Evolutionary conservation across 2,888 invertebrate species (phyloP).

Genomic region (Tipula helvola): DNA sequence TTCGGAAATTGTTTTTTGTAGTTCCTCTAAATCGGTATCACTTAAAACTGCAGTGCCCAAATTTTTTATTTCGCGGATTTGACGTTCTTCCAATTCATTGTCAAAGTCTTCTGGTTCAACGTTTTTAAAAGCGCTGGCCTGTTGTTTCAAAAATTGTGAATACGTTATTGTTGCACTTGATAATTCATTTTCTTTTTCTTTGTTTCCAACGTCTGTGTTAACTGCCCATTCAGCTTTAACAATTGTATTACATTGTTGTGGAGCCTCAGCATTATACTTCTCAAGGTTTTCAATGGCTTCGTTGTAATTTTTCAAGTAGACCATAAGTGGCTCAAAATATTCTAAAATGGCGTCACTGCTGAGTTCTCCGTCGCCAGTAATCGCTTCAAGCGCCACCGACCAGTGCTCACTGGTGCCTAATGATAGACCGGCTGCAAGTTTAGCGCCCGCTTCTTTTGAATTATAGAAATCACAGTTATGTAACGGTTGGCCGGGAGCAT

Average conservation of each 20-base stretch:
- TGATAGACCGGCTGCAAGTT: slow-evolving; percentile 39
- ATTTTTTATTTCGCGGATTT: slow-evolving; percentile 35
- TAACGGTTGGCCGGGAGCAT: slow-evolving; percentile 47
- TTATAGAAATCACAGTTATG: slow-evolving; percentile 78
- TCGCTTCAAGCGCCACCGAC: slow-evolving; percentile 46
- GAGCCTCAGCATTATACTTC: neutral
- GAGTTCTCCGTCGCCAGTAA: slow-evolving; percentile 48
- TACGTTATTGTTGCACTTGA: slow-evolving; percentile 17
- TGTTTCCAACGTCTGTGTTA: slow-evolving; percentile 21
- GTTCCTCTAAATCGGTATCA: slow-evolving; percentile 25
- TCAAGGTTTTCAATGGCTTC: slow-evolving; percentile 22
- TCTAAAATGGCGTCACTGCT: slow-evolving; percentile 44
- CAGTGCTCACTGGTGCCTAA: slow-evolving; percentile 42
- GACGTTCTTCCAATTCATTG: slow-evolving; percentile 32
- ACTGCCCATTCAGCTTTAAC: slow-evolving; percentile 12
- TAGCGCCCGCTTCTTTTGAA: slow-evolving; percentile 65
- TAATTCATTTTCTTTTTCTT: slow-evolving; percentile 22
- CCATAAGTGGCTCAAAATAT: slow-evolving; percentile 40
- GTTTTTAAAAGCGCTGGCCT: slow-evolving; percentile 33
- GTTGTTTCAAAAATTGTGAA: slow-evolving; percentile 31
- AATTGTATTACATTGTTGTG: slow-evolving; percentile 4
- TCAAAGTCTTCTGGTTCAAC: slow-evolving; percentile 30
- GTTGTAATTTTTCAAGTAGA: slow-evolving; percentile 41
- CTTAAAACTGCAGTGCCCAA: slow-evolving; percentile 37
- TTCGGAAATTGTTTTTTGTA: slow-evolving; percentile 15